A percentile compares a stretch with the other conserved stretches of the same genome.
These are phyloP conservation scores for Athetis lepigone DNA, from an alignment of 2,888 invertebrate genomes.

Conservation along the genomic window DNA sequence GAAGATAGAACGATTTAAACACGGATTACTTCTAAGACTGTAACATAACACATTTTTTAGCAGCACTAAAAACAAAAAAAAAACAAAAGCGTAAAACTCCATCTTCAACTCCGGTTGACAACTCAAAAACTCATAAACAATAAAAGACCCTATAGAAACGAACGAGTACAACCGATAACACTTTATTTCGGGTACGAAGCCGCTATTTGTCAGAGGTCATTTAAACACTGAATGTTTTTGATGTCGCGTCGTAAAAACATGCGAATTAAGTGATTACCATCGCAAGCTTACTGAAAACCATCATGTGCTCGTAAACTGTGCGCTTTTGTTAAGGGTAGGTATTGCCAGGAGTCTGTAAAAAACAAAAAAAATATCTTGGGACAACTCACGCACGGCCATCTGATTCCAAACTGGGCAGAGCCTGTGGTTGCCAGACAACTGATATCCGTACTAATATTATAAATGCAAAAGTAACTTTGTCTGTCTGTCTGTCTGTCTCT, in stretches of 20 bases:
- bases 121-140: constrained; percentile 41
- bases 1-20: too few species aligned
- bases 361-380: too few species aligned
- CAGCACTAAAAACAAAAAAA: background rate
- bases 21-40: too few species aligned
- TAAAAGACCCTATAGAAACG: constrained; percentile 46
- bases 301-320: constrained; percentile 67
- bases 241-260: constrained; percentile 67
- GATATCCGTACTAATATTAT: too few species aligned
- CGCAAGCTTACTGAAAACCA: constrained; percentile 66
- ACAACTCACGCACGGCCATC: too few species aligned
- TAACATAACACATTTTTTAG: background rate
- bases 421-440: too few species aligned
- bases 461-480: too few species aligned
- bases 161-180: constrained; percentile 27
- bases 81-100: background rate
- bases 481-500: too few species aligned
- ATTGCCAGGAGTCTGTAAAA: background rate
- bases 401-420: too few species aligned
- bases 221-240: constrained; percentile 51
- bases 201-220: constrained; percentile 60
- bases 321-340: constrained; percentile 60
- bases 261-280: constrained; percentile 75
- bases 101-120: constrained; percentile 23
- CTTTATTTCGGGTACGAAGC: constrained; percentile 46